Evolutionary conservation across 1,140 invertebrate genomes (phyloP).

Genomic region (Atopsyche davidsoni): DNA sequence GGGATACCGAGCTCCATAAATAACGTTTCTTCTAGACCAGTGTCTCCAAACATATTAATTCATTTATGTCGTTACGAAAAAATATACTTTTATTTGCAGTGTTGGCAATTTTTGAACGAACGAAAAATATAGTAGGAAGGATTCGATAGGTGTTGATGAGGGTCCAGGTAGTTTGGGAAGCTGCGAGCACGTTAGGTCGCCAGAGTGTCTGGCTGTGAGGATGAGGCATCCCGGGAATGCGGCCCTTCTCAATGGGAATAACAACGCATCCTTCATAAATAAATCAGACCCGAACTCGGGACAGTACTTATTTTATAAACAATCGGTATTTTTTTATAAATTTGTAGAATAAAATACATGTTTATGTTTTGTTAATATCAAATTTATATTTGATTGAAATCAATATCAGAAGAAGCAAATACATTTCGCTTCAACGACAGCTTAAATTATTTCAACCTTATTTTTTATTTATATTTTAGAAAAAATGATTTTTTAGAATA

Average conservation of each 20-base stretch:
- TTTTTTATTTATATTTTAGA: too few species aligned
- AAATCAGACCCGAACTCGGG: constrained; percentile 16
- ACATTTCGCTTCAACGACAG: too few species aligned
- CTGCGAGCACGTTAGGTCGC: constrained; percentile 21
- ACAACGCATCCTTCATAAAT: constrained; percentile 29
- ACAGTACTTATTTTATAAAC: neutral
- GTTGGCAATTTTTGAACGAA: too few species aligned
- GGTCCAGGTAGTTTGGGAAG: constrained; percentile 1
- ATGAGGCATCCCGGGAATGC: constrained; percentile 24
- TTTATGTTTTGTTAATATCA: too few species aligned
- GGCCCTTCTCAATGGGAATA: constrained; percentile 22
- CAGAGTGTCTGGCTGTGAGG: constrained; percentile 26
- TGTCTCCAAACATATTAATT: too few species aligned
- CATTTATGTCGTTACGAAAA: too few species aligned
- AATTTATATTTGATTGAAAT: neutral
- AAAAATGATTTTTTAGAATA: too few species aligned
- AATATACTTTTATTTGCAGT: too few species aligned
- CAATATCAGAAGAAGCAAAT: too few species aligned
- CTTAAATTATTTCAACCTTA: too few species aligned
- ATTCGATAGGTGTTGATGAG: constrained; percentile 1
- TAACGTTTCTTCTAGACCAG: too few species aligned
- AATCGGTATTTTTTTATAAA: neutral
- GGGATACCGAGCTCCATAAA: too few species aligned
- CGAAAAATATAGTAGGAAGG: constrained; percentile 9
- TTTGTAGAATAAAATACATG: neutral